Conservation (phyloP, 2,888 invertebrate species). For the Caenorhabditis uteleia region DNA sequence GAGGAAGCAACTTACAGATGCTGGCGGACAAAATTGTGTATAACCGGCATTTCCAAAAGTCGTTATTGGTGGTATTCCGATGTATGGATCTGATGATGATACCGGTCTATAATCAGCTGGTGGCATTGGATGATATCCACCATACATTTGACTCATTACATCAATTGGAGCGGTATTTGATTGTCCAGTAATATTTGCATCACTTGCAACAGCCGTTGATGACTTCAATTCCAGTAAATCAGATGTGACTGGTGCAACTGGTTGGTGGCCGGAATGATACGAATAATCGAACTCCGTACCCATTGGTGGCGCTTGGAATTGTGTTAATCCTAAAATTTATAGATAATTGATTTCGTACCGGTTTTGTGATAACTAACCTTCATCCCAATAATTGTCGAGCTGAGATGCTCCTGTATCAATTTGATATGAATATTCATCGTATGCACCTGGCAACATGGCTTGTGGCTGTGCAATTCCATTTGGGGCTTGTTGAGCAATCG, state of each 20-base stretch:
- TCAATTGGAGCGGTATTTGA: neutral
- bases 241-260: neutral
- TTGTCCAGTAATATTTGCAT: neutral
- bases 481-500: constrained; percentile 14
- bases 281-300: neutral
- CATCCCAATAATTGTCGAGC: constrained; percentile 28
- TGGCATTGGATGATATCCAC: constrained; percentile 7
- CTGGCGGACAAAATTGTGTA: constrained; percentile 16
- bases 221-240: constrained; percentile 4
- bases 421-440: constrained; percentile 15
- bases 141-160: constrained; percentile 28
- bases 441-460: constrained; percentile 4
- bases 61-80: constrained; percentile 6
- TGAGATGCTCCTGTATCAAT: constrained; percentile 15
- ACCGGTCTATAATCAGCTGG: constrained; percentile 12
- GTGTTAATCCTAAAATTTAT: no score
- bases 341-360: no score
- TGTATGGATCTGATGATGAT: constrained; percentile 7
- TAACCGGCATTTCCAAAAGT: constrained; percentile 7
- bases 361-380: constrained; percentile 17
- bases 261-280: no score
- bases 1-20: constrained; percentile 6
- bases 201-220: no score
- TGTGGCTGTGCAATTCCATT: constrained; percentile 5
- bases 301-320: no score